phyloP scores from a whole-genome alignment of 2,113 vertebrate genomes.

The Terrapene triunguis region DNA sequence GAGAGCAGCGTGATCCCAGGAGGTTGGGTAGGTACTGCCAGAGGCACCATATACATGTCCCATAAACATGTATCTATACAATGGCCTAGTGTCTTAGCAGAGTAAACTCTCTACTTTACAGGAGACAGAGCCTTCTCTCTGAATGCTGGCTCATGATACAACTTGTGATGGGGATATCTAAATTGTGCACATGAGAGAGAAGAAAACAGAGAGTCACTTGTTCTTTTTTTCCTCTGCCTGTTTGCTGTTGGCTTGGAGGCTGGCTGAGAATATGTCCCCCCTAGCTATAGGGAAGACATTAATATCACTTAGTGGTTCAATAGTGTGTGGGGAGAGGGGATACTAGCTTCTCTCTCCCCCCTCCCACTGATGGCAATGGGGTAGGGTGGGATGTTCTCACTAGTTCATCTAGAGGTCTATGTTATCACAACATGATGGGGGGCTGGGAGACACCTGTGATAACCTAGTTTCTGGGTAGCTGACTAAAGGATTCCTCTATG shows the following conservation, averaged over 20 bases:
- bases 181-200: neutral
- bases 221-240: neutral
- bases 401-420: neutral
- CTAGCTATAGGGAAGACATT: neutral
- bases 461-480: neutral
- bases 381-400: neutral
- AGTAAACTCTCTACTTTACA: neutral
- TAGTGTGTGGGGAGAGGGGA: neutral
- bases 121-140: neutral
- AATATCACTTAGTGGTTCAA: neutral
- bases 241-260: neutral
- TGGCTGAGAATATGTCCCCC: neutral
- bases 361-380: neutral
- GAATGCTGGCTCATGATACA: neutral
- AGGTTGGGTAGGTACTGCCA: neutral
- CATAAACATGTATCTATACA: neutral
- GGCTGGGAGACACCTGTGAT: neutral
- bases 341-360: neutral
- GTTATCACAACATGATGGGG: neutral
- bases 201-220: conserved; percentile 1
- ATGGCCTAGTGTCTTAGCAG: neutral
- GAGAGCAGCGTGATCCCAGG: neutral
- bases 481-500: neutral
- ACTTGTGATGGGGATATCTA: neutral
- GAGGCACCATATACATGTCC: neutral